Conservation (phyloP, 2,797 vertebrate species). For the Podarcis lilfordi region DNA sequence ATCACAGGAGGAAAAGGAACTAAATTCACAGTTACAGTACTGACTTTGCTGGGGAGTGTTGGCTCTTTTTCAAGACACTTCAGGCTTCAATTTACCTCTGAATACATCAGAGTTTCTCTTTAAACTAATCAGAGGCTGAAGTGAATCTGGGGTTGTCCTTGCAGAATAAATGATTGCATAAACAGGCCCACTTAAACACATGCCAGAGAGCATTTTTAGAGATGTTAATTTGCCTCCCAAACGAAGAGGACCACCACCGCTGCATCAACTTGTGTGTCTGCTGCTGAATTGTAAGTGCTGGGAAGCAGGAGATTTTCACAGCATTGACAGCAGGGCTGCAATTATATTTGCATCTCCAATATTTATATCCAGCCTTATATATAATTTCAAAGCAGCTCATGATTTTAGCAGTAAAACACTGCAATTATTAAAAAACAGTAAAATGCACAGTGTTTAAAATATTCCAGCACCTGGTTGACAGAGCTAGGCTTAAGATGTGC, state of each 20-base stretch:
- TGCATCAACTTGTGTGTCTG: background rate
- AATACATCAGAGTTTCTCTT: background rate
- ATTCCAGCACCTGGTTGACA: no score
- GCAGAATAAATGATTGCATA: background rate
- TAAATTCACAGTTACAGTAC: background rate
- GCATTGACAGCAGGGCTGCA: no score
- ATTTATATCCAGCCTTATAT: no score
- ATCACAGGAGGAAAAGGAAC: background rate
- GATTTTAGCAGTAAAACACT: no score
- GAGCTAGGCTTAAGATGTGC: no score
- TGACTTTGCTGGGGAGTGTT: background rate
- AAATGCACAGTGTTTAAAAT: no score
- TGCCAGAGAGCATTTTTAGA: slow-evolving; percentile 3
- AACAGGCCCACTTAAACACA: background rate
- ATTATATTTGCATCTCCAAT: no score
- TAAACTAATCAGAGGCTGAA: background rate
- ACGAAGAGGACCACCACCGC: background rate
- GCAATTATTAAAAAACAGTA: no score
- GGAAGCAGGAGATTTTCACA: background rate
- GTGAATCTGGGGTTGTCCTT: background rate
- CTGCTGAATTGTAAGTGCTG: background rate
- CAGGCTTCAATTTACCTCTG: background rate
- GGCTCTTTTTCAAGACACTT: background rate
- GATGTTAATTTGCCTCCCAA: background rate
- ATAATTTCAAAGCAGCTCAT: no score